phyloP scores from a whole-genome alignment of 2,797 vertebrate genomes.

The Amblyopsis hoosieri region DNA sequence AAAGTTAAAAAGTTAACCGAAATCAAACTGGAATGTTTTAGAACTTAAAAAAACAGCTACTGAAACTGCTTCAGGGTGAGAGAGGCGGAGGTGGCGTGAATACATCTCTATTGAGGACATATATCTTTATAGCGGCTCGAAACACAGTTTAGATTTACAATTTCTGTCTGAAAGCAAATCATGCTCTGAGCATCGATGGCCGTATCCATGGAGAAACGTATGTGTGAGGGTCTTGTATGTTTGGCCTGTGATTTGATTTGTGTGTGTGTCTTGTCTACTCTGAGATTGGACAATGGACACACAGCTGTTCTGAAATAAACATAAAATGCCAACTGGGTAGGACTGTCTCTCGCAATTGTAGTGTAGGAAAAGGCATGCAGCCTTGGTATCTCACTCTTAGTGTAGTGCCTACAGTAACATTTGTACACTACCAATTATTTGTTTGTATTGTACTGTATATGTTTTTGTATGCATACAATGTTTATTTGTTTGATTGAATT shows the following conservation, averaged over 20 bases:
- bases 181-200: conserved; percentile 15
- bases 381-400: conserved; percentile 11
- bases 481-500: too few relatives aligned
- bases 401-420: too few relatives aligned
- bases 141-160: conserved; percentile 50
- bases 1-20: too few relatives aligned
- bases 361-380: conserved; percentile 21
- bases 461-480: too few relatives aligned
- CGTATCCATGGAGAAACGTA: conserved; percentile 21
- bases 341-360: too few relatives aligned
- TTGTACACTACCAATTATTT: too few relatives aligned
- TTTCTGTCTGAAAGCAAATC: conserved; percentile 28
- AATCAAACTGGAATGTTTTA: too few relatives aligned
- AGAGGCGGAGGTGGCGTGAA: conserved; percentile 15
- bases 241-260: too few relatives aligned
- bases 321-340: conserved; percentile 27
- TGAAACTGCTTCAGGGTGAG: not conserved
- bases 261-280: conserved; percentile 29
- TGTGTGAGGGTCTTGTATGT: conserved; percentile 15
- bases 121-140: conserved; percentile 42
- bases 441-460: too few relatives aligned
- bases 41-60: too few relatives aligned
- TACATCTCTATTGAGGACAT: conserved; percentile 13
- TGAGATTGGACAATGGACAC: conserved; percentile 43
- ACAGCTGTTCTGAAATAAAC: conserved; percentile 47